Evolutionary conservation across 2,797 vertebrate species (phyloP).

Genomic region (Hypotaenidia philippensis): DNA sequence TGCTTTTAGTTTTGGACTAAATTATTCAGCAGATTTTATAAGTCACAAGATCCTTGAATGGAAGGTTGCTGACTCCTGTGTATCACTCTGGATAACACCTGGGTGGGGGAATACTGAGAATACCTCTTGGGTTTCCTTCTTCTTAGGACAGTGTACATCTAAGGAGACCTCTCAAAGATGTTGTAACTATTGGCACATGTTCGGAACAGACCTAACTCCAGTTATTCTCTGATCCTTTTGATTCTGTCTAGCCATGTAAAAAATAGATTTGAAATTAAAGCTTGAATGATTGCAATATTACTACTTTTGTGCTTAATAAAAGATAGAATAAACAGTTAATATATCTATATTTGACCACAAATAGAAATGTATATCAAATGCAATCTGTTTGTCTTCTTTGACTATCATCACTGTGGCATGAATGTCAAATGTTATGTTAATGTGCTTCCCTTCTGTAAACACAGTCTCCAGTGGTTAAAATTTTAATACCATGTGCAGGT

Average conservation of each 20-base stretch:
- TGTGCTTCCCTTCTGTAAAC: not conserved
- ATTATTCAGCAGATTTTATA: not conserved
- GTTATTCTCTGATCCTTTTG: not conserved
- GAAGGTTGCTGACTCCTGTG: not conserved
- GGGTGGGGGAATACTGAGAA: not conserved
- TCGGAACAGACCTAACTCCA: not conserved
- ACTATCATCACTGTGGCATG: not conserved
- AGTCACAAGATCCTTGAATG: not conserved
- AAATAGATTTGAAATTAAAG: not conserved
- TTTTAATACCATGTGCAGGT: conserved; percentile 13
- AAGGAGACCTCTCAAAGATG: not conserved
- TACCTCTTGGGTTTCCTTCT: not conserved
- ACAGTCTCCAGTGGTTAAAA: not conserved
- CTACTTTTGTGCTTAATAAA: not conserved
- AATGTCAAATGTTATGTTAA: conserved; percentile 25
- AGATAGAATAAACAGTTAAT: not conserved
- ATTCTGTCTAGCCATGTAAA: not conserved
- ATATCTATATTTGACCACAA: not conserved
- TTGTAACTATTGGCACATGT: not conserved
- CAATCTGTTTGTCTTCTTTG: not conserved
- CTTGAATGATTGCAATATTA: not conserved
- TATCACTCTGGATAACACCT: not conserved
- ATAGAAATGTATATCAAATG: not conserved
- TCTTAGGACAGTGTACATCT: not conserved
- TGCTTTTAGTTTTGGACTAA: not conserved